Conservation (phyloP, 2,888 invertebrate genomes). For the Pristionchus exspectatus region DNA sequence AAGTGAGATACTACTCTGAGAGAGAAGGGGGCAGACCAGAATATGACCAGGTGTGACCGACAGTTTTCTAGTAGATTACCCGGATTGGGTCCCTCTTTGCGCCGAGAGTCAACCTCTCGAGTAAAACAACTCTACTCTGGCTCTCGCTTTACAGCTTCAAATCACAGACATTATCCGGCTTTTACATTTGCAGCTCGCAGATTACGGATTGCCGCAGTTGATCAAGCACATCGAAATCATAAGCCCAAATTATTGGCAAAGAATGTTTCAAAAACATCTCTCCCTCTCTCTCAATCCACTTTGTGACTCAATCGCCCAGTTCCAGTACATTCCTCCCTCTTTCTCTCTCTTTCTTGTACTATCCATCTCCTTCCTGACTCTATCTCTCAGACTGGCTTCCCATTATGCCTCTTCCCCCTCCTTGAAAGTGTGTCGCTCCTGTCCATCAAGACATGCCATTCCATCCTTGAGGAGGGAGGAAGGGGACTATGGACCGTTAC, state of each 20-base stretch:
- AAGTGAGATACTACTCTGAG: neutral
- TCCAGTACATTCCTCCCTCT: conserved; percentile 42
- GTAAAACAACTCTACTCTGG: conserved; percentile 6
- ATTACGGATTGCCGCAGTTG: too few species aligned
- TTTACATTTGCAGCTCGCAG: neutral
- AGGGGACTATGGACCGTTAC: neutral
- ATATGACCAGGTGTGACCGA: conserved; percentile 32
- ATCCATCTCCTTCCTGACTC: conserved; percentile 21
- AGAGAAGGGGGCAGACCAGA: conserved; percentile 28
- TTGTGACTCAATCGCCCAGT: conserved; percentile 49
- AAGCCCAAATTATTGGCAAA: neutral
- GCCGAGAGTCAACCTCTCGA: neutral
- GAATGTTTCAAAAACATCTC: neutral
- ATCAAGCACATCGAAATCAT: neutral
- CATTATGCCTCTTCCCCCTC: conserved; percentile 52
- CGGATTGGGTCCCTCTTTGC: neutral
- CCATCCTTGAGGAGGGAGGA: conserved; percentile 4
- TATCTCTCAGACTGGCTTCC: conserved; percentile 37
- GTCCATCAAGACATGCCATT: conserved; percentile 30
- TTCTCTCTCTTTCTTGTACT: conserved; percentile 54
- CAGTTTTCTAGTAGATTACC: conserved; percentile 20
- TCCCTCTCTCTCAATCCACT: conserved; percentile 5
- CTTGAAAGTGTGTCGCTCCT: conserved; percentile 57
- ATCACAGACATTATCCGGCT: neutral
- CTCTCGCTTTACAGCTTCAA: neutral